Evolutionary conservation across 2,888 invertebrate species (phyloP).

Genomic region (Seira ritae): DNA sequence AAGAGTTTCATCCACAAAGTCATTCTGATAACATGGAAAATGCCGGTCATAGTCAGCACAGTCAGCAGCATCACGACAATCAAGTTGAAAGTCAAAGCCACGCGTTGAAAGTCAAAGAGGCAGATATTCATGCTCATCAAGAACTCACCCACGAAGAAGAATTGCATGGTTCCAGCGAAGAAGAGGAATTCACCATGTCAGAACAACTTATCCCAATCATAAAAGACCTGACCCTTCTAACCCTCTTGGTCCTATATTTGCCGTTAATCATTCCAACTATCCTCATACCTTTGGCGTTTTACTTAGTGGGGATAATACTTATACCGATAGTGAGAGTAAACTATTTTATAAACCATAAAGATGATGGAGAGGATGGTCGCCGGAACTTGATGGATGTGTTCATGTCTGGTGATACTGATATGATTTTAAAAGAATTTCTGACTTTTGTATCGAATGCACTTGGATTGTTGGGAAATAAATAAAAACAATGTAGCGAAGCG

Average conservation of each 20-base stretch:
- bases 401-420: too few species aligned
- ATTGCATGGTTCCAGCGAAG: constrained; percentile 4
- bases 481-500: too few species aligned
- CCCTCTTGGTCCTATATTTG: constrained; percentile 38
- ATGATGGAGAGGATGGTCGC: constrained; percentile 54
- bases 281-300: constrained; percentile 61
- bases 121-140: not conserved
- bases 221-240: constrained; percentile 48
- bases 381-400: not conserved
- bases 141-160: not conserved
- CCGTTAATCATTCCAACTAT: constrained; percentile 55
- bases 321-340: constrained; percentile 66
- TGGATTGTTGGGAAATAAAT: too few species aligned
- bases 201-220: constrained; percentile 48
- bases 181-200: constrained; percentile 9
- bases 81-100: not conserved
- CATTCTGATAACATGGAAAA: not conserved
- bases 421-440: too few species aligned
- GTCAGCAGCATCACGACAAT: too few species aligned
- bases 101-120: too few species aligned
- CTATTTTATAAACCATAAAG: constrained; percentile 61
- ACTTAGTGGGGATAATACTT: constrained; percentile 52
- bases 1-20: too few species aligned
- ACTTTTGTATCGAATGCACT: too few species aligned
- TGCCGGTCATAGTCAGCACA: not conserved